Percentiles rank a stretch among this genome's conserved stretches.
These are phyloP conservation scores for Triplophysa dalaica DNA, from an alignment of 2,113 vertebrate species.

Conservation along the genomic window DNA sequence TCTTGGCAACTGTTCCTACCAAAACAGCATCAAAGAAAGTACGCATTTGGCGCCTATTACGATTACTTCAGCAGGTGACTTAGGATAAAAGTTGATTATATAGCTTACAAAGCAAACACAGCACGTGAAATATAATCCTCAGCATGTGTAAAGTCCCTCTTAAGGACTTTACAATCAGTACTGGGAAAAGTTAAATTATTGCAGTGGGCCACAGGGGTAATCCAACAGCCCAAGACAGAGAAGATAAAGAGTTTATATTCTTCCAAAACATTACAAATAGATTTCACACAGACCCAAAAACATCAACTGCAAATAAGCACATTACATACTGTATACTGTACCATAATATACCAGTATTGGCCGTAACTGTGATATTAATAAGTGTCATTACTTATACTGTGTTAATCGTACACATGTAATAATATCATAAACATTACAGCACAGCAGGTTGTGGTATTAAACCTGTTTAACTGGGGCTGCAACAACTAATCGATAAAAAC, in stretches of 20 bases:
- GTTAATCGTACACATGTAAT: neutral
- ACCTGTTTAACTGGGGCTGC: too few species aligned
- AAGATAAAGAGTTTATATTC: neutral
- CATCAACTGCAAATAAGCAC: neutral
- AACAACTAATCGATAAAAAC: too few species aligned
- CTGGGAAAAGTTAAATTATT: neutral
- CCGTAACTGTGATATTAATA: too few species aligned
- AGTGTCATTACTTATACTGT: neutral
- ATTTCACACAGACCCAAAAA: conserved; percentile 1
- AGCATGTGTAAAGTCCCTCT: neutral
- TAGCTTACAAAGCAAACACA: conserved; percentile 14
- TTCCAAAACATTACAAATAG: neutral
- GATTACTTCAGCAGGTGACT: conserved; percentile 30
- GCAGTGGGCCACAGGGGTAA: conserved; percentile 7
- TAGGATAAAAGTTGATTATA: conserved; percentile 8
- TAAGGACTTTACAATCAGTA: neutral
- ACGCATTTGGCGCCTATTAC: neutral
- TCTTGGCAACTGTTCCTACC: neutral
- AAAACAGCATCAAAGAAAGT: conserved; percentile 1
- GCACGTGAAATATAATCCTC: conserved; percentile 27
- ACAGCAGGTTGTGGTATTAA: too few species aligned
- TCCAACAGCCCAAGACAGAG: neutral
- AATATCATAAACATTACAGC: too few species aligned
- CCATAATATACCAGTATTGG: too few species aligned
- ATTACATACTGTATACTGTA: neutral